A percentile compares a stretch with the other conserved stretches of the same genome.
phyloP scores from a whole-genome alignment of 1,140 invertebrate genomes.

The Macrosteles quadrilineatus region DNA sequence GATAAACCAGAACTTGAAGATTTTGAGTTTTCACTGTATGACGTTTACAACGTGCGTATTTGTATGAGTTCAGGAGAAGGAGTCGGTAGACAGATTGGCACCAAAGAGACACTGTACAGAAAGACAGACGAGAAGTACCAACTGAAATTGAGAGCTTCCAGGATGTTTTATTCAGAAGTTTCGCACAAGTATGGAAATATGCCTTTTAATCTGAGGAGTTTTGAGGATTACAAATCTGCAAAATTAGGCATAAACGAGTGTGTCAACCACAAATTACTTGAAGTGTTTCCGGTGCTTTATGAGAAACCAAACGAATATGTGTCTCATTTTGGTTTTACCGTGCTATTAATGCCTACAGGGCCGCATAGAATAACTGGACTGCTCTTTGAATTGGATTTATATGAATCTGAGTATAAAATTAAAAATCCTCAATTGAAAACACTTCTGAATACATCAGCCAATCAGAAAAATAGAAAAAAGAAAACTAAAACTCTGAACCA shows the following conservation, averaged over 20 bases:
- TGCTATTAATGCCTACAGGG: constrained; percentile 93
- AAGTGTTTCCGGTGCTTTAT: constrained; percentile 83
- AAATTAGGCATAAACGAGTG: constrained; percentile 98
- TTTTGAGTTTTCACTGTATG: constrained; percentile 92
- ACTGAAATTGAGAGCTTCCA: constrained; percentile 96
- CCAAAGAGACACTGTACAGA: constrained; percentile 97
- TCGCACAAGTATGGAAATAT: constrained; percentile 93
- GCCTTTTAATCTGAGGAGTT: constrained; percentile 87
- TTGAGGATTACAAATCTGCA: constrained; percentile 97
- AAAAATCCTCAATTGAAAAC: constrained; percentile 84
- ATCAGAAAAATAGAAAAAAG: constrained; percentile 90
- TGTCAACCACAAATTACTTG: constrained; percentile 95
- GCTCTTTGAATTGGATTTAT: constrained; percentile 79
- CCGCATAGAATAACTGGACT: constrained; percentile 94
- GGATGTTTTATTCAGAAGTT: constrained; percentile 91
- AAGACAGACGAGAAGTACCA: constrained; percentile 98
- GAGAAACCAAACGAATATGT: constrained; percentile 75
- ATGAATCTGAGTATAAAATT: constrained; percentile 80
- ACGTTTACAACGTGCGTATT: constrained; percentile 99
- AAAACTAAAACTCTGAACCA: too few relatives aligned
- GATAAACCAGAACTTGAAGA: constrained; percentile 98
- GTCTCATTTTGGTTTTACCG: constrained; percentile 98
- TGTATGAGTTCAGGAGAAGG: constrained; percentile 94
- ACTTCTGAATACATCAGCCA: constrained; percentile 67
- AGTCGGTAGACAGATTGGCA: constrained; percentile 86